phyloP scores from a whole-genome alignment of 2,888 invertebrate genomes.

The Ecliptopera silaceata region DNA sequence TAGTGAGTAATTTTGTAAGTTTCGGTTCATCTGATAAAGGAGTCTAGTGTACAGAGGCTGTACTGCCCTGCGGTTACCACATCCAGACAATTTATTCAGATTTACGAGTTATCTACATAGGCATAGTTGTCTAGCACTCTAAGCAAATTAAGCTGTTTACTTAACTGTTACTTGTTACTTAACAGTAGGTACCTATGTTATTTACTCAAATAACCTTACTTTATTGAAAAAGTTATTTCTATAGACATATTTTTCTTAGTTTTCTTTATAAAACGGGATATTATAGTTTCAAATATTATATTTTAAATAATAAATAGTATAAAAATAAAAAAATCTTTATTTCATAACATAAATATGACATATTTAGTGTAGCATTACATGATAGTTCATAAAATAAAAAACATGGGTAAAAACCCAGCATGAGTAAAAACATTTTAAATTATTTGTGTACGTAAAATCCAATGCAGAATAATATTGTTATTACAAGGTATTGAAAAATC shows the following conservation, averaged over 20 bases:
- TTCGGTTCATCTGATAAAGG: conserved; percentile 56
- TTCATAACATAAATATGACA: no score
- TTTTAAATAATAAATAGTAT: no score
- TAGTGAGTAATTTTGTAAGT: conserved; percentile 48
- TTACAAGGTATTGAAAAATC: not conserved
- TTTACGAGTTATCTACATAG: conserved; percentile 52
- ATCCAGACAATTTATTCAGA: conserved; percentile 64
- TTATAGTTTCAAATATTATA: no score
- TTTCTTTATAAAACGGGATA: no score
- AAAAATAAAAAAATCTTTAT: no score
- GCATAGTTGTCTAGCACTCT: conserved; percentile 48
- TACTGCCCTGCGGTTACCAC: conserved; percentile 55
- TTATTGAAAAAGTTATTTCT: no score
- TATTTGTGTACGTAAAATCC: not conserved
- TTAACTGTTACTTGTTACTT: conserved; percentile 1
- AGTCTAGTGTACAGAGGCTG: conserved; percentile 57
- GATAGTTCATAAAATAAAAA: no score
- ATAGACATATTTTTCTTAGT: no score
- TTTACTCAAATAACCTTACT: no score
- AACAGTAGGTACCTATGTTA: no score
- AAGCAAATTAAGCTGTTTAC: conserved; percentile 38
- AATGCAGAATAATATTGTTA: not conserved
- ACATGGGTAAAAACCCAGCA: no score
- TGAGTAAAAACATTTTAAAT: not conserved
- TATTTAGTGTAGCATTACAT: no score